Base-by-base conservation (phyloP, 1,140 invertebrate genomes). In the Drosophila guanche region DNA sequence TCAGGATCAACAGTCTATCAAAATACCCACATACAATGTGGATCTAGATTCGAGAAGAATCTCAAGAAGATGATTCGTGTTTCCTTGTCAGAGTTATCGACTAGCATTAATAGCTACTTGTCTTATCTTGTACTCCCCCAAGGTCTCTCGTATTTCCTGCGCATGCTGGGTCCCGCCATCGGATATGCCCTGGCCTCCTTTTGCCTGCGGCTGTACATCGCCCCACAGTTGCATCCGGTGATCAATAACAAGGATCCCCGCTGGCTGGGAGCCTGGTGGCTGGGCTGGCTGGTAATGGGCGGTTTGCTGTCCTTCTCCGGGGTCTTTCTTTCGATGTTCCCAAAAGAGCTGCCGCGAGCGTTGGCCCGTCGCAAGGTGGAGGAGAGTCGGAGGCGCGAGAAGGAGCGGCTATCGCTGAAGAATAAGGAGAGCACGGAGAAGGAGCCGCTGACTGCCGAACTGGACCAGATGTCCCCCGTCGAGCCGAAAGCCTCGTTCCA, bases 181-280 rank as follows among this genome's bases (percentile, higher is more conserved):
- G 95, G 95, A 8, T 96, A 95, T 77, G 93, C 94, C 0, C 70
- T 96, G 20, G 95, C 95, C 2, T 95, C 95, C 5, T 93, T 95
- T 59, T 94, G 94, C 29, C 90, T 96, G 1, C 95, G 95, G 65
- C 89, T 95, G 40, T 96, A 95, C 72, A 95, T 96, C 23, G 94
- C 94, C 12, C 95, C 95, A 1, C 92, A 93, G 7, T 79, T 96
- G 50, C 95, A 94, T 42, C 95, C 95, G 2, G 94, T 93, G 1
- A 95, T 96, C 42, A 93, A 92, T 10, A 94, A 92, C 37, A 92
- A 93, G 72, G 95, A 96, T 92, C 95, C 95, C 1, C 92, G 95
- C 65, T 96, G 95, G 95, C 80, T 96, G 16, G 95, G 95, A 1
- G 95, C 95, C 8, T 96, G 95, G 95, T 96, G 95, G 95, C 72